These are phyloP conservation scores for Phrynosoma blainvillii DNA, from an alignment of 2,113 vertebrate genomes.

Conservation along the genomic window DNA sequence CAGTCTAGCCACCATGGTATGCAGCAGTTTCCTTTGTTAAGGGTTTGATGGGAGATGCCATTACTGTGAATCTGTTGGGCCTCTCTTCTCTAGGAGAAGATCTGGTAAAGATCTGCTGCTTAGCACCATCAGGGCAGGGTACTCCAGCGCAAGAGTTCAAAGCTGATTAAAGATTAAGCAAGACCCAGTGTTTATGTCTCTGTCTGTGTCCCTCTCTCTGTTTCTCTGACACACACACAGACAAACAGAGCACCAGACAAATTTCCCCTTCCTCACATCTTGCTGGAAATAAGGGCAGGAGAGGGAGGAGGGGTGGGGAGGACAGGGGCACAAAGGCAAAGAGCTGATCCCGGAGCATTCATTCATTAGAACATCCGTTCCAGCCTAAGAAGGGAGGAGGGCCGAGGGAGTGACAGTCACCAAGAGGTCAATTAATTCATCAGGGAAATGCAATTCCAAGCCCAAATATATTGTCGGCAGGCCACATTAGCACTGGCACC, in stretches of 20 bases:
- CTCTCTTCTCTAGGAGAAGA: background rate
- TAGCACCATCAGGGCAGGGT: background rate
- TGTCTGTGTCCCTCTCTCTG: background rate
- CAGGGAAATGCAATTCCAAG: conserved; percentile 74
- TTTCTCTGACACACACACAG: background rate
- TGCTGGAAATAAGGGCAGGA: background rate
- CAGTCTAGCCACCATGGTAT: background rate
- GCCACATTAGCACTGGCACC: conserved; percentile 70
- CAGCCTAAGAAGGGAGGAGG: conserved; percentile 47
- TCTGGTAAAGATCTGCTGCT: conserved; percentile 22
- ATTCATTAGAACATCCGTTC: conserved; percentile 33
- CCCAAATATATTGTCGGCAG: conserved; percentile 71
- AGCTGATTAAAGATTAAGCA: conserved; percentile 47
- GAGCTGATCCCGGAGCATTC: conserved; percentile 3
- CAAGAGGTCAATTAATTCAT: conserved; percentile 72
- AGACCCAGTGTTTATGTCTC: background rate
- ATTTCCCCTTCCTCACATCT: background rate
- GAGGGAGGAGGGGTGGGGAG: background rate
- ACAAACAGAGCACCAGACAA: background rate
- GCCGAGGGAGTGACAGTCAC: conserved; percentile 59
- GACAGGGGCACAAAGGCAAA: background rate
- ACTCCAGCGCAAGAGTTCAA: background rate
- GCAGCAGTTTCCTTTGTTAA: background rate
- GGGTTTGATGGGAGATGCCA: background rate
- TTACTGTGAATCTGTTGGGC: background rate